Base-by-base conservation (phyloP, 1,140 invertebrate genomes). In the Pteromalus puparum region DNA sequence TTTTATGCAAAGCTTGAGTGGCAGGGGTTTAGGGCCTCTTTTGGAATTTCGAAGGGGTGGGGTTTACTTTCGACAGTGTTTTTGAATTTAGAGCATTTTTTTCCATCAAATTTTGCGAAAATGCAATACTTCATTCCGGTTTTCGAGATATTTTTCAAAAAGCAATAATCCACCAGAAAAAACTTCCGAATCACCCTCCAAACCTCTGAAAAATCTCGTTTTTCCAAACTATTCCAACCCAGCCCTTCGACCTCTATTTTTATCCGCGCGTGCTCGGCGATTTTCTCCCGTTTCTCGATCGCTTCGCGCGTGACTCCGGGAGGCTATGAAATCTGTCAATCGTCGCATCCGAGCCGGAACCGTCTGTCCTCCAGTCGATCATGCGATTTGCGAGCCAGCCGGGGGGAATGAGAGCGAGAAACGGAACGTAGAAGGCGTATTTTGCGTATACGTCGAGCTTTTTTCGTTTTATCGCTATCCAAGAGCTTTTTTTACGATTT, bases 271-370 rank as follows among this genome's bases (percentile, higher is more conserved):
- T n/a, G 18, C 24, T 42, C 30, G n/a, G 42, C 70, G 67, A 81
- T 81, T 72, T 81, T 61, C 46, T n/a, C 72, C 72, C 21, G 72
- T 75, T 65, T 75, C 70, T 65, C 61, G 81, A 83, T 76, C 42
- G 53, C 9, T 53, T 72, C 82, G 65, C 73, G 73, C 53, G 5
- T 53, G 21, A 42, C 68, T 75, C 13, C 26, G 65, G 53, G 68
- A 38, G 21, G 24, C 73, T 81, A 61, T 76, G 79, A 81, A 85
- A 85, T 81, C 73, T 76, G 53, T 85, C 70, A 84, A 74, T 81
- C 78, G 61, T 75, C 61, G 30, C 72, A 75, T 76, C 46, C 65
- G 46, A 74, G n/a, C 30, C 83, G 77, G 77, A 74, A 65, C 70
- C 83, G 28, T 70, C 67, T 61, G 53, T 61, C 21, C 24, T 68